Evolutionary conservation across 2,888 invertebrate species (phyloP), one percentile per base, ranked within the genome.

Genomic region (Parnassius glacialis): DNA sequence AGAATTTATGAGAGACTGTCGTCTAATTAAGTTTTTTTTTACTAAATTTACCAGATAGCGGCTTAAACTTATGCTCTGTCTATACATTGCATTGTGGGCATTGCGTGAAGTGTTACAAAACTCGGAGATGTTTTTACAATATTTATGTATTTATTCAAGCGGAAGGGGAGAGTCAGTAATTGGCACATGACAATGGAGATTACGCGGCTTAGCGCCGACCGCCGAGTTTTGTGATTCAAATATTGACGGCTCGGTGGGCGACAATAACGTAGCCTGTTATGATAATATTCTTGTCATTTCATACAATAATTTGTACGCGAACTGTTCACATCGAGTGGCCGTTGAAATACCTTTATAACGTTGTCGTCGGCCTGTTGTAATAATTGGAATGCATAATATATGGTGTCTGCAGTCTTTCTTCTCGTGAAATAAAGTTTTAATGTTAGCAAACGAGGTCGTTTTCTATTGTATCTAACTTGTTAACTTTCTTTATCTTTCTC

Each of bases 161-260:
- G 89, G 88, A 90, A 90, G 88, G 90, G 90, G 87, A 86, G 88
- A 87, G 83, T 73, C 78, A 51, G 83, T 91, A 91, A 91, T 91
- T 91, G 90, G 90, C 85, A 75, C 80, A 73, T 76, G 75, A 91
- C 90, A 91, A 90, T 88, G 78, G 88, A 85, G 90, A 90, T 91
- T 89, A 90, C 76, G 73, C 77, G 79, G 87, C 85, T 90, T 90
- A 86, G 75, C 68, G 76, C 69, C 79, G 76, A 86, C 74, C 68
- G 76, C 69, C 79, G 76, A 83, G 87, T 88, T 90, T 90, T 88
- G 89, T 87, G 85, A 90, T 88, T 86, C 87, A 86, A 87, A 88
- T 87, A 84, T 79, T 70, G 78, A 74, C 74, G 75, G 75, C 68
- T 71, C 84, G 68, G 84, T 90, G 87, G 88, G 88, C 87, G 88